A percentile compares a stretch with the other conserved stretches of the same genome.
Conservation (phyloP, 2,113 vertebrate genomes). For the Budorcas taxicolor region DNA sequence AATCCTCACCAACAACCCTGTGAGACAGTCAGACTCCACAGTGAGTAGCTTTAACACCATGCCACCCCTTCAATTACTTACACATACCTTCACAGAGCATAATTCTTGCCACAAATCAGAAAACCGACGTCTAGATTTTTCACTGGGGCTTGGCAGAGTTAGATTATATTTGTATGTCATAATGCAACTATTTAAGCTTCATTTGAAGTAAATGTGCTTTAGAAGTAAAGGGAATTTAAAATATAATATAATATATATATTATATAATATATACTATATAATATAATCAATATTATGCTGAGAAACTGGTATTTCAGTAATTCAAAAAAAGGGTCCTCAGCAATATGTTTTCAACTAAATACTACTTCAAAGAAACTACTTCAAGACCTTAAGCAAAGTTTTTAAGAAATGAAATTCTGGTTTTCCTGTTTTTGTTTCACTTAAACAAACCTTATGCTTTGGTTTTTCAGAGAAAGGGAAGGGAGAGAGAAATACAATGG, state of each 20-base stretch:
- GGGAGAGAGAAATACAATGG: background rate
- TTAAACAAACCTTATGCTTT: background rate
- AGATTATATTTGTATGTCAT: background rate
- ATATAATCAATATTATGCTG: background rate
- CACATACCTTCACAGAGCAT: background rate
- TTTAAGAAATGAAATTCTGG: background rate
- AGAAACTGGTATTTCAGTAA: background rate
- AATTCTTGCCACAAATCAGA: background rate
- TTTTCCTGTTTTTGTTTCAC: background rate
- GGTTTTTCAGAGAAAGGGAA: background rate
- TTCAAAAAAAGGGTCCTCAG: background rate
- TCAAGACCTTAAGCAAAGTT: background rate
- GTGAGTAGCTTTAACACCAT: background rate
- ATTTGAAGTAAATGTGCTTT: background rate
- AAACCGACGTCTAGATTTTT: background rate
- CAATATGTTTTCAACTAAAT: background rate
- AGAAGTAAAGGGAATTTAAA: constrained; percentile 10
- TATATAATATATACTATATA: background rate
- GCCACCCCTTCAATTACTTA: background rate
- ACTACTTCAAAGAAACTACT: background rate
- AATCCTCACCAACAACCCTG: background rate
- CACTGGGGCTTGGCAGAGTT: background rate
- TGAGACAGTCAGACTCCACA: background rate
- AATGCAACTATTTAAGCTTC: background rate
- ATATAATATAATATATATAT: background rate